These are phyloP conservation scores for Cirrhinus molitorella DNA, from an alignment of 2,797 vertebrate species.

Conservation along the genomic window DNA sequence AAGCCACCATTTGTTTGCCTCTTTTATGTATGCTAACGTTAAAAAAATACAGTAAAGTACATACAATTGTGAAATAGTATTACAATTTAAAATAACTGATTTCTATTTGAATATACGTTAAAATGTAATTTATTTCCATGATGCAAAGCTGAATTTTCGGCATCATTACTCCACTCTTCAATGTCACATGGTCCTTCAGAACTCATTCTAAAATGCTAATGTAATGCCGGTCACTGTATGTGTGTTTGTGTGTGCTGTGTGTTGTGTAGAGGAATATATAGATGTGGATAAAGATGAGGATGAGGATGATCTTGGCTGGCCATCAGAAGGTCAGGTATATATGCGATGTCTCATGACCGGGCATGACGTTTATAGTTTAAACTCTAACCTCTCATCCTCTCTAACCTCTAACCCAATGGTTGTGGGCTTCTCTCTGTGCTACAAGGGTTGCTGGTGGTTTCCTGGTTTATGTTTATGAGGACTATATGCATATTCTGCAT, in stretches of 20 bases:
- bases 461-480: not conserved
- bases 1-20: not conserved
- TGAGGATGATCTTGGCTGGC: constrained; percentile 23
- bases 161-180: not conserved
- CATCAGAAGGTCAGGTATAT: constrained; percentile 36
- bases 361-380: constrained; percentile 15
- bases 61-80: not conserved
- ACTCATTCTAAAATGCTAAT: not conserved
- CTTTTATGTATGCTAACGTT: not conserved
- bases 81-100: not conserved
- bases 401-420: constrained; percentile 12
- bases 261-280: constrained; percentile 38
- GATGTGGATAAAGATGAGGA: constrained; percentile 27
- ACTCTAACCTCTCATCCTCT: constrained; percentile 4
- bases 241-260: constrained; percentile 5
- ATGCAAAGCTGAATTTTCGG: not conserved
- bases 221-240: not conserved
- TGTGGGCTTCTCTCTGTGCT: not conserved
- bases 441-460: not conserved
- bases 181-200: not conserved
- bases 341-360: not conserved
- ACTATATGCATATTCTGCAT: not conserved
- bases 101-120: not conserved
- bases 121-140: not conserved
- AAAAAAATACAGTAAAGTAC: not conserved